Evolutionary conservation across 2,113 vertebrate genomes (phyloP), one percentile per base, ranked within the genome.

Genomic region (Phalacrocorax carbo): DNA sequence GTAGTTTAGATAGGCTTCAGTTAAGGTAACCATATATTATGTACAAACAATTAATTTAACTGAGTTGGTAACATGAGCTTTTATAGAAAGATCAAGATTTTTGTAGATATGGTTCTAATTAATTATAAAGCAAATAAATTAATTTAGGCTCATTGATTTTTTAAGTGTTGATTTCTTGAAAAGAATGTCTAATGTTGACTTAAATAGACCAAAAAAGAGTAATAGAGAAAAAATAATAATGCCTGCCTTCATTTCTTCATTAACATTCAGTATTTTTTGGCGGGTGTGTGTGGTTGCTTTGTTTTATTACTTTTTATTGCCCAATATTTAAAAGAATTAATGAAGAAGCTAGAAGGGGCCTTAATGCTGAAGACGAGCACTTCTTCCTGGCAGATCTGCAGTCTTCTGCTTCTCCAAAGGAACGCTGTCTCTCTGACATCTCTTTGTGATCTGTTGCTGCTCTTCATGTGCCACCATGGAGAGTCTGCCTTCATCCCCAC

Each of bases 381-480:
- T 84, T 62, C 32, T 52, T 52, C 30, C 46, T 48, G 70, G 13
- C 34, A 75, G 40, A 32, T 54, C 27, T 46, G 13, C 1, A 2
- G 17, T 46, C n/a, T 57, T 76, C 29, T 76, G 14, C n/a, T 66
- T 66, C n/a, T 65, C 22, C 70, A 84, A 21, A 40, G 55, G 46
- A 72, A 52, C 0, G 3, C 38, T 54, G 26, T 32, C 26, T 61
- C 19, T 54, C 58, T 64, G 36, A 25, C 3, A 3, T 36, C 25
- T 29, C 42, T 51, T 60, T 46, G 52, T 36, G 19, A 54, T n/a
- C 57, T 44, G 6, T 36, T 62, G 15, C 48, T 54, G 19, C 36
- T 73, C 25, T 51, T n/a, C 3, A 2, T n/a, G 55, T 2, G 2
- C 36, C 1, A 1, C 36, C 3, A 4, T 3, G 11, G 23, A 69